A percentile compares a stretch with the other conserved stretches of the same genome.
Conservation (phyloP, 2,888 invertebrate species). For the Orthosia gracilis region DNA sequence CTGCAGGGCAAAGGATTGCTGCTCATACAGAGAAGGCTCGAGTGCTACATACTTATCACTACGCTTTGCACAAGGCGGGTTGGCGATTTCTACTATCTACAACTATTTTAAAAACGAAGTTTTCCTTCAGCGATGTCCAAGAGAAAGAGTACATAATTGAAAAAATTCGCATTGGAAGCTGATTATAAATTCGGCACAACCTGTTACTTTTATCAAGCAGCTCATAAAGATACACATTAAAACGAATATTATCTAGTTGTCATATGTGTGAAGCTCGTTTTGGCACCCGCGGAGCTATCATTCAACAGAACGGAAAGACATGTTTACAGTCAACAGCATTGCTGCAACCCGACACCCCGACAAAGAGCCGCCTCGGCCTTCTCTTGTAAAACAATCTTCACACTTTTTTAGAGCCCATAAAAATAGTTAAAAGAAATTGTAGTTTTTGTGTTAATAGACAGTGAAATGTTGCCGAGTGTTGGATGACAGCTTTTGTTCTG, state of each 20-base stretch:
- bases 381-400: slow-evolving; percentile 90
- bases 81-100: too few relatives aligned
- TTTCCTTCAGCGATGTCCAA: too few relatives aligned
- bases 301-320: slow-evolving; percentile 87
- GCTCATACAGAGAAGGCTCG: too few relatives aligned
- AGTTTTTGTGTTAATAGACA: slow-evolving; percentile 89
- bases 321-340: slow-evolving; percentile 88
- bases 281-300: slow-evolving; percentile 86
- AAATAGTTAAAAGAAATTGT: slow-evolving; percentile 90
- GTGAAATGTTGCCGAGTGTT: slow-evolving; percentile 91
- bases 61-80: too few relatives aligned
- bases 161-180: neutral
- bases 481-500: slow-evolving; percentile 91
- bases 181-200: slow-evolving; percentile 23
- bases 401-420: slow-evolving; percentile 90
- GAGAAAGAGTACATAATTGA: too few relatives aligned
- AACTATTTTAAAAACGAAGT: too few relatives aligned
- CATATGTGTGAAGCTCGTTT: slow-evolving; percentile 68
- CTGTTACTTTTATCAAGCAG: slow-evolving; percentile 59
- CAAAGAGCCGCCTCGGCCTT: slow-evolving; percentile 89
- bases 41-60: too few relatives aligned
- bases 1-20: too few relatives aligned
- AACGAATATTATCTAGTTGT: slow-evolving; percentile 60
- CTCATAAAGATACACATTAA: slow-evolving; percentile 61
- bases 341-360: slow-evolving; percentile 85